These are phyloP conservation scores for Uropsilus gracilis DNA, from an alignment of 2,113 vertebrate species.

Conservation along the genomic window DNA sequence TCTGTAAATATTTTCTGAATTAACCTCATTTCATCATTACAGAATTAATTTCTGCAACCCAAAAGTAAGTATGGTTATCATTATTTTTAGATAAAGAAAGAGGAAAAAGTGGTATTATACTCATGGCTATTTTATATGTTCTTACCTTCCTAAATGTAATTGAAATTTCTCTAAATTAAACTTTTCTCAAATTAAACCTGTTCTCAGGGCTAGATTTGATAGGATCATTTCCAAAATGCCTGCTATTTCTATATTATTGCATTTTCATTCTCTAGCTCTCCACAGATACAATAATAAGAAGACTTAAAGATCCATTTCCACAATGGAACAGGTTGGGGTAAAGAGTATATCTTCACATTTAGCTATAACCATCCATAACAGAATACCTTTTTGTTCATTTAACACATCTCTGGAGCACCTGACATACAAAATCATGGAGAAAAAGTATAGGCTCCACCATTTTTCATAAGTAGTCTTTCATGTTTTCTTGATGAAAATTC, in stretches of 20 bases:
- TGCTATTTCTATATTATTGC: neutral
- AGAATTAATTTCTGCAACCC: neutral
- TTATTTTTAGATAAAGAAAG: neutral
- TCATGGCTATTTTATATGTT: neutral
- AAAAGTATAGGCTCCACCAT: neutral
- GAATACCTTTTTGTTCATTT: neutral
- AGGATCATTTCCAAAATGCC: neutral
- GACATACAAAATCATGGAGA: neutral
- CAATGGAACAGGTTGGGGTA: neutral
- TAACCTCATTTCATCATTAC: constrained; percentile 17
- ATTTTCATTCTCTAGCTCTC: neutral
- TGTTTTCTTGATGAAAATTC: neutral
- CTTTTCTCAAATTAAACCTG: neutral
- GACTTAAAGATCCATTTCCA: neutral
- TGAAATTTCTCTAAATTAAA: constrained; percentile 22
- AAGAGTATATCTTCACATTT: neutral
- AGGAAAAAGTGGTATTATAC: neutral
- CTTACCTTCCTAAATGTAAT: neutral
- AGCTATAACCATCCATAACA: neutral
- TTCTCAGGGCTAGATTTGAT: neutral
- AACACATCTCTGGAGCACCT: neutral
- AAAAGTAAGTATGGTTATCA: neutral
- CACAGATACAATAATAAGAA: neutral
- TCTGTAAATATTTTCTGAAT: constrained; percentile 2
- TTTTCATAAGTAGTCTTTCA: neutral